Percentiles rank a stretch among this genome's conserved stretches.
These are phyloP conservation scores for Drosophila asahinai DNA, from an alignment of 1,140 invertebrate genomes.

Conservation along the genomic window DNA sequence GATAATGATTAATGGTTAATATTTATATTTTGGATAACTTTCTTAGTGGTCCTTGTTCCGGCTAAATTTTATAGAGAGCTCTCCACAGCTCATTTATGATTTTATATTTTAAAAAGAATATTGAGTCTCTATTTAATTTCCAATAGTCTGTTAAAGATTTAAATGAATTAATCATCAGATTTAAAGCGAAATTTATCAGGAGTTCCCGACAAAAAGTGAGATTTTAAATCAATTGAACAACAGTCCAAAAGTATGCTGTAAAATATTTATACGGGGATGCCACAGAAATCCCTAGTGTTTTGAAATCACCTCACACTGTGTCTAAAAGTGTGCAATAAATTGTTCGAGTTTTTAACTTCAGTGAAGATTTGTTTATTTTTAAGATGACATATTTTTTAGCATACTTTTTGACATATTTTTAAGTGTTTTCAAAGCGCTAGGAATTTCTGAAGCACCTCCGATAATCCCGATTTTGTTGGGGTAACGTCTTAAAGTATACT, in stretches of 20 bases:
- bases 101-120: neutral
- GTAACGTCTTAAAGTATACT: neutral
- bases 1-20: slow-evolving; percentile 1
- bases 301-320: no score
- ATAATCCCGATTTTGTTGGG: no score
- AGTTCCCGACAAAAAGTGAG: no score
- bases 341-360: no score
- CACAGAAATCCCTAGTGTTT: no score
- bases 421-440: no score
- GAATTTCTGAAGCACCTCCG: no score
- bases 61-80: neutral
- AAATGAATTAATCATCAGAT: neutral
- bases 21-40: neutral
- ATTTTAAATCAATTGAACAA: neutral
- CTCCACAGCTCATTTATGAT: neutral
- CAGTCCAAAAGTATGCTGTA: neutral
- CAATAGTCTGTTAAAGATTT: neutral
- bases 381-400: no score
- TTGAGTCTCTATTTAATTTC: no score
- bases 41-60: neutral
- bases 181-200: neutral
- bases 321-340: no score
- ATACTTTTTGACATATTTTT: no score
- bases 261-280: neutral
- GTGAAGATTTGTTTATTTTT: no score